phyloP scores from a whole-genome alignment of 2,797 vertebrate genomes.

The Aplochiton taeniatus region DNA sequence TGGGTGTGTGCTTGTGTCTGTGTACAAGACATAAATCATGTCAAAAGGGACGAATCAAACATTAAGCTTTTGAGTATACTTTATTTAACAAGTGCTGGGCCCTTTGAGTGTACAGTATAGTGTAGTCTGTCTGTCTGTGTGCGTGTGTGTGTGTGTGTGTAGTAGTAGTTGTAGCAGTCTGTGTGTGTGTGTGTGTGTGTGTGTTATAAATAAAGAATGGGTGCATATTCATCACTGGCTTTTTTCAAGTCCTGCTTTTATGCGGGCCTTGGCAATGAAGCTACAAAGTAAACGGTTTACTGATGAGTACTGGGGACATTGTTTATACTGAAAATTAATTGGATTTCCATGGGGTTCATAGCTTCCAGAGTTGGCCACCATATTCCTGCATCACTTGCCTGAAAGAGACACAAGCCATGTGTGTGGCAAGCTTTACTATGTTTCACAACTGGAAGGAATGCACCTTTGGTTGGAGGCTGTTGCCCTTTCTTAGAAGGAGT shows the following conservation, averaged over 20 bases:
- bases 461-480: too few species aligned
- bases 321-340: constrained; percentile 48
- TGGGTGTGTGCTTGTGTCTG: neutral
- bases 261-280: constrained; percentile 3
- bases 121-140: too few species aligned
- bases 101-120: too few species aligned
- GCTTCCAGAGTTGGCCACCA: constrained; percentile 42
- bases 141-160: neutral
- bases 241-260: neutral
- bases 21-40: too few species aligned
- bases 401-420: constrained; percentile 21
- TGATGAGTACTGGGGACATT: constrained; percentile 36
- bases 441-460: too few species aligned
- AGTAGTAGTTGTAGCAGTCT: too few species aligned
- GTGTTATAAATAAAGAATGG: neutral
- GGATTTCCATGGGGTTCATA: constrained; percentile 39
- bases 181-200: neutral
- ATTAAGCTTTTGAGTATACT: too few species aligned
- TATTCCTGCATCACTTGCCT: constrained; percentile 41
- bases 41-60: too few species aligned
- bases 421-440: neutral
- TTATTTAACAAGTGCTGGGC: too few species aligned
- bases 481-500: too few species aligned
- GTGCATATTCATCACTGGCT: neutral
- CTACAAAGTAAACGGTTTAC: too few species aligned